A percentile compares a stretch with the other conserved stretches of the same genome.
phyloP scores from a whole-genome alignment of 2,797 vertebrate genomes.

The Phyllotis vaccarum region DNA sequence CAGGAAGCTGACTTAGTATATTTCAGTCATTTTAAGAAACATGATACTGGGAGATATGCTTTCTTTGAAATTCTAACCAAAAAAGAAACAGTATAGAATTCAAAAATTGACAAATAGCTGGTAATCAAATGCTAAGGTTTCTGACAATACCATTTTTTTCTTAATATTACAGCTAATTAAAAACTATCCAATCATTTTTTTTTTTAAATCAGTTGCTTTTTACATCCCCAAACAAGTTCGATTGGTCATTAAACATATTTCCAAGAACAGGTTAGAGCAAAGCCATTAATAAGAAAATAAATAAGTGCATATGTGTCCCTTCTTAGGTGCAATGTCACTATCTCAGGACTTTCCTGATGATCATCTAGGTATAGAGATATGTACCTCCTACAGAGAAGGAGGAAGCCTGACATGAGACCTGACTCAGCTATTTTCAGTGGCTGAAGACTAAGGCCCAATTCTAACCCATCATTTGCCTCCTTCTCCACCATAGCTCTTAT shows the following conservation, averaged over 20 bases:
- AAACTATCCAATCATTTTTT: neutral
- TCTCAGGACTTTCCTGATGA: neutral
- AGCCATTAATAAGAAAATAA: neutral
- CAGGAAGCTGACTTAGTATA: conserved; percentile 55
- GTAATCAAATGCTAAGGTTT: neutral
- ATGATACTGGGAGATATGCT: conserved; percentile 44
- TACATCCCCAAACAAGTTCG: neutral
- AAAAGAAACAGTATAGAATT: neutral
- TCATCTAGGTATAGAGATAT: neutral
- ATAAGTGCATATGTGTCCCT: too few relatives aligned
- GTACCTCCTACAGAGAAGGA: accelerated
- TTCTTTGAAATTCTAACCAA: conserved; percentile 28
- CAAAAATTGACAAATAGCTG: conserved; percentile 29
- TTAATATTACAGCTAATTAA: neutral
- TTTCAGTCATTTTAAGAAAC: conserved; percentile 64
- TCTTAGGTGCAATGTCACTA: neutral
- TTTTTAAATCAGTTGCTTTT: neutral
- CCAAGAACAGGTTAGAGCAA: neutral
- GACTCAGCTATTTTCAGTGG: neutral
- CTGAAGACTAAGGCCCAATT: neutral
- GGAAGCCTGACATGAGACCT: neutral
- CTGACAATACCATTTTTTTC: conserved; percentile 23
- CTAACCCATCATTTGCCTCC: neutral
- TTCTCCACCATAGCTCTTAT: neutral
- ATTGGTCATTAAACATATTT: neutral